A percentile compares a stretch with the other conserved stretches of the same genome.
Evolutionary conservation across 1,140 invertebrate genomes (phyloP).

Genomic region (Leptopilina clavipes): DNA sequence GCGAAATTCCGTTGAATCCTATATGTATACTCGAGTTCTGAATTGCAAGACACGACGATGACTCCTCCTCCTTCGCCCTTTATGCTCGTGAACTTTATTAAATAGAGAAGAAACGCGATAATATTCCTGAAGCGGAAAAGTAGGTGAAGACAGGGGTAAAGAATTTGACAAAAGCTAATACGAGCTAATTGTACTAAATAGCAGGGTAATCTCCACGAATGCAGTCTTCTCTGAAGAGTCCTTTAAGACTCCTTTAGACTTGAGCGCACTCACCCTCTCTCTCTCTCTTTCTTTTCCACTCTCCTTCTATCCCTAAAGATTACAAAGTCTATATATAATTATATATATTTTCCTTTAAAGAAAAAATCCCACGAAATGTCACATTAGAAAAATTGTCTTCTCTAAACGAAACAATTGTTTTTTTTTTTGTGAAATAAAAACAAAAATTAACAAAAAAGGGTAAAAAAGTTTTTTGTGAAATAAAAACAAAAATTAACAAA

Average conservation of each 20-base stretch:
- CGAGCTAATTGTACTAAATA: conserved; percentile 34
- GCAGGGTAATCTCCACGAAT: conserved; percentile 2
- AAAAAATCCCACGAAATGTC: not conserved
- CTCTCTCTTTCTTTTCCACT: not conserved
- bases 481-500: not conserved
- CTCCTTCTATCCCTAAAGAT: not conserved
- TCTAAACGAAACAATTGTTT: not conserved
- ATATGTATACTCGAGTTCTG: not conserved
- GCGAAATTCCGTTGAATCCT: not conserved
- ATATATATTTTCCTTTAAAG: not conserved
- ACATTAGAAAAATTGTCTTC: not conserved
- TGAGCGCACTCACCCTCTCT: not conserved
- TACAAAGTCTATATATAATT: conserved; percentile 9
- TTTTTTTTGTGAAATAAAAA: not conserved
- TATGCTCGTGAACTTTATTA: conserved; percentile 23
- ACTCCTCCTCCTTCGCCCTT: not conserved
- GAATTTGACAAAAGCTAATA: conserved; percentile 34
- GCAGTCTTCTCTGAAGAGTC: conserved; percentile 19
- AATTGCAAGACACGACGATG: conserved; percentile 21
- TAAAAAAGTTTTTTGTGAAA: too few relatives aligned
- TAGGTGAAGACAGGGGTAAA: conserved; percentile 18
- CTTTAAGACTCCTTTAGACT: conserved; percentile 25
- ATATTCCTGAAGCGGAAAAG: conserved; percentile 27
- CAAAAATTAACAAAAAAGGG: not conserved
- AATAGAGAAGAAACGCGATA: conserved; percentile 32